phyloP scores from a whole-genome alignment of 2,797 vertebrate genomes.

The Spea hammondii region DNA sequence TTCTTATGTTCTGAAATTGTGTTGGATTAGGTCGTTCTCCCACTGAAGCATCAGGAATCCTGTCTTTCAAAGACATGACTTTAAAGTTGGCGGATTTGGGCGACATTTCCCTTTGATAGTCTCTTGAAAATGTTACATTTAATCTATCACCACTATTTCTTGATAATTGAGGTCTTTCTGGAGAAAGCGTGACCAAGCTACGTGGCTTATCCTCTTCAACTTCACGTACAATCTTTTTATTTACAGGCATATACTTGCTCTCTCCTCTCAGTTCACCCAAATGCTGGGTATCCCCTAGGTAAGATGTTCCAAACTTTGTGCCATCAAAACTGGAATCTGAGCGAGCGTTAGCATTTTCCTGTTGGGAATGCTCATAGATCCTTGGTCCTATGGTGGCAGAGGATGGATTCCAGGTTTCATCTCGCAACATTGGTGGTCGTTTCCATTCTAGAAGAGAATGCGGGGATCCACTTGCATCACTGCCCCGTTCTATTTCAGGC shows the following conservation, averaged over 20 bases:
- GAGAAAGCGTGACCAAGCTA: background rate
- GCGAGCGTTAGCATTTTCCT: no score
- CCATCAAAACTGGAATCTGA: no score
- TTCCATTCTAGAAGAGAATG: slow-evolving; percentile 9
- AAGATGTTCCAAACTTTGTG: no score
- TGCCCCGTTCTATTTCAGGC: background rate
- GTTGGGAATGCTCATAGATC: background rate
- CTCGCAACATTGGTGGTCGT: slow-evolving; percentile 31
- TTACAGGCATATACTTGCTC: background rate
- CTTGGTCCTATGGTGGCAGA: background rate
- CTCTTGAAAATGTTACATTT: no score
- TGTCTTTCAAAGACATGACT: slow-evolving; percentile 73
- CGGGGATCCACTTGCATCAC: background rate
- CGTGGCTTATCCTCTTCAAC: background rate
- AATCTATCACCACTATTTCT: no score
- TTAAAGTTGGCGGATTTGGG: slow-evolving; percentile 65
- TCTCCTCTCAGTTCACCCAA: background rate
- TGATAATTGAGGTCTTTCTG: background rate
- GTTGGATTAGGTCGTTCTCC: slow-evolving; percentile 65
- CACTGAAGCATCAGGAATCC: slow-evolving; percentile 65
- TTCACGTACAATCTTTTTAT: background rate
- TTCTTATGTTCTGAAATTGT: slow-evolving; percentile 80
- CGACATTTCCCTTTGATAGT: no score
- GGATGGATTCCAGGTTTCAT: slow-evolving; percentile 11
- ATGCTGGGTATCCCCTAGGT: no score